phyloP scores from a whole-genome alignment of 2,888 invertebrate genomes.

The Cloeon dipterum region DNA sequence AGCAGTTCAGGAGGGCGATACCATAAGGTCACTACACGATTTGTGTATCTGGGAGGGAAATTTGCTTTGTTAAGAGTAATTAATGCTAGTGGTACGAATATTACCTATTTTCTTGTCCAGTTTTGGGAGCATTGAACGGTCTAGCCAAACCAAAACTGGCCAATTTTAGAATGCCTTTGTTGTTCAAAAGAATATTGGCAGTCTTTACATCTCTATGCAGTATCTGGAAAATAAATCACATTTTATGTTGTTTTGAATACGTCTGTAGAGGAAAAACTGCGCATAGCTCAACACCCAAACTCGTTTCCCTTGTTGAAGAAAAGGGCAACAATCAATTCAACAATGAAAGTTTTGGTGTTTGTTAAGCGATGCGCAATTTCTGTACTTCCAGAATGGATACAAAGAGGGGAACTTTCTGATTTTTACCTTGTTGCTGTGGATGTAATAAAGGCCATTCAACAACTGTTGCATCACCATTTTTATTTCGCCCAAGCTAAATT shows the following conservation, averaged over 20 bases:
- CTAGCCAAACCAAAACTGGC: constrained; percentile 96
- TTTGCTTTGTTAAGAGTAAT: constrained; percentile 92
- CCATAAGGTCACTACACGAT: constrained; percentile 92
- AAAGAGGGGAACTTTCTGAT: too few species aligned
- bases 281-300: background rate
- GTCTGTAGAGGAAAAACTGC: background rate
- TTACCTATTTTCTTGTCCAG: constrained; percentile 50
- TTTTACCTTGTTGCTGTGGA: too few species aligned
- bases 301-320: background rate
- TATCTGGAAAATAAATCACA: constrained; percentile 25
- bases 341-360: too few species aligned
- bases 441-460: too few species aligned
- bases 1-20: too few species aligned
- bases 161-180: constrained; percentile 78
- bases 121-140: constrained; percentile 74
- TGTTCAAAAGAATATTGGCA: constrained; percentile 92
- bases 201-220: constrained; percentile 97
- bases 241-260: constrained; percentile 25
- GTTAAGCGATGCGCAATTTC: too few species aligned
- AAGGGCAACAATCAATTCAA: too few species aligned
- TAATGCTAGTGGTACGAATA: constrained; percentile 85
- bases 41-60: constrained; percentile 74
- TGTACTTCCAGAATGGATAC: constrained; percentile 72
- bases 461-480: too few species aligned
- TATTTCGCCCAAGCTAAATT: too few species aligned